These are phyloP conservation scores for Tricholauxania praeusta DNA, from an alignment of 2,888 invertebrate species.

Conservation along the genomic window DNA sequence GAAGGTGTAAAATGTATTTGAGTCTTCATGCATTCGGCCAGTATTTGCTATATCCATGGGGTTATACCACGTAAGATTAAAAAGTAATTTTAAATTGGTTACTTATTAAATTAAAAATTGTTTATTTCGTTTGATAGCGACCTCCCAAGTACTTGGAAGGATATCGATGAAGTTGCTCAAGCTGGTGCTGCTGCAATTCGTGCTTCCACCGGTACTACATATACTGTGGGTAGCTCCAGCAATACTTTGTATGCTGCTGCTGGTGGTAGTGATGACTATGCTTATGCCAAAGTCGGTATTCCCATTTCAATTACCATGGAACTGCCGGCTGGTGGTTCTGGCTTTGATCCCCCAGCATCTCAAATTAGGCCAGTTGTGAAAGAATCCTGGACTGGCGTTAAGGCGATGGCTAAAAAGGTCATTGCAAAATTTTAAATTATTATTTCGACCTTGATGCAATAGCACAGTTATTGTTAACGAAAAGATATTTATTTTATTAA, in stretches of 20 bases:
- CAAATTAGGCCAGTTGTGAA: conserved; percentile 71
- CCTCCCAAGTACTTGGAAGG: conserved; percentile 64
- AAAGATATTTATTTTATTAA: no score
- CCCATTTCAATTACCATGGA: conserved; percentile 75
- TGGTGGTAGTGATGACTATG: conserved; percentile 77
- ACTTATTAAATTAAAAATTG: background rate
- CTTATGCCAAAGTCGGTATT: conserved; percentile 69
- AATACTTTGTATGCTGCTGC: conserved; percentile 69
- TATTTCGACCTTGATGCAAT: no score
- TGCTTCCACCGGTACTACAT: conserved; percentile 59
- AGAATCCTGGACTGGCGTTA: conserved; percentile 71
- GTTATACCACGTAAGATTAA: conserved; percentile 68
- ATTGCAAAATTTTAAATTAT: no score
- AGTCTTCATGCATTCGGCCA: conserved; percentile 80
- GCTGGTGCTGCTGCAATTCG: conserved; percentile 65
- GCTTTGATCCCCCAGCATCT: conserved; percentile 71
- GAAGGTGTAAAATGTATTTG: conserved; percentile 72
- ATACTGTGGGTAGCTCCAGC: conserved; percentile 68
- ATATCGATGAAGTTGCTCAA: conserved; percentile 63
- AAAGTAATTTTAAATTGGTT: background rate
- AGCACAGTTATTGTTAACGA: no score
- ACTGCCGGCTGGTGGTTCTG: conserved; percentile 71
- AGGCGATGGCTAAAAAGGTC: conserved; percentile 57
- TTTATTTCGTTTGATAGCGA: conserved; percentile 43
- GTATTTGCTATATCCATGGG: conserved; percentile 75